Conservation (phyloP, 2,888 invertebrate genomes). For the Labia minor region DNA sequence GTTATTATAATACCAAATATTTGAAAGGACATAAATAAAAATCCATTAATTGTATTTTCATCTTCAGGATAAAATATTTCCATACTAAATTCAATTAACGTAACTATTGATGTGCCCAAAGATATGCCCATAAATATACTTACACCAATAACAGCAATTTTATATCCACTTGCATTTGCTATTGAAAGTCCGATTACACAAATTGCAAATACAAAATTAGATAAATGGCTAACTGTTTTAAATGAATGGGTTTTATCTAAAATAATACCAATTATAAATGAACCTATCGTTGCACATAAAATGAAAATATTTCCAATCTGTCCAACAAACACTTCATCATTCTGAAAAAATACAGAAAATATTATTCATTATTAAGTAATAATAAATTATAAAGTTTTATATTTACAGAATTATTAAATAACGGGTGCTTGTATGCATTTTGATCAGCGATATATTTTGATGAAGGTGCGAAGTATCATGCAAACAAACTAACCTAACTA, state of each 20-base stretch:
- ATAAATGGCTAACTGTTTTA: not conserved
- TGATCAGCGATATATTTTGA: no score
- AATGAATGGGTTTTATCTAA: constrained; percentile 17
- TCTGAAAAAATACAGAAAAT: not conserved
- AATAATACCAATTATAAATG: constrained; percentile 13
- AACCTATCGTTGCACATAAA: constrained; percentile 14
- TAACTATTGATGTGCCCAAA: not conserved
- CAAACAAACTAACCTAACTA: no score
- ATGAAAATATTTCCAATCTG: constrained; percentile 13
- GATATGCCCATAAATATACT: not conserved
- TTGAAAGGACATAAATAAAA: not conserved
- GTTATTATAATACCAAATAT: not conserved
- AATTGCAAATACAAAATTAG: not conserved
- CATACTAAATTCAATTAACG: not conserved
- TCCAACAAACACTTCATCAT: constrained; percentile 17
- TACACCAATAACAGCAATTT: not conserved
- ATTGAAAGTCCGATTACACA: not conserved
- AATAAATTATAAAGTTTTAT: no score
- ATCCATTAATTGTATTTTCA: not conserved
- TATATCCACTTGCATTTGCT: not conserved
- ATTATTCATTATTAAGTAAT: no score
- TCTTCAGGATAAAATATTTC: not conserved
- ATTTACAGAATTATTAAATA: no score
- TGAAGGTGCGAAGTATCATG: no score
- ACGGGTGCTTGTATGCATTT: no score